Evolutionary conservation across 2,113 vertebrate genomes (phyloP).

Genomic region (Strix uralensis): DNA sequence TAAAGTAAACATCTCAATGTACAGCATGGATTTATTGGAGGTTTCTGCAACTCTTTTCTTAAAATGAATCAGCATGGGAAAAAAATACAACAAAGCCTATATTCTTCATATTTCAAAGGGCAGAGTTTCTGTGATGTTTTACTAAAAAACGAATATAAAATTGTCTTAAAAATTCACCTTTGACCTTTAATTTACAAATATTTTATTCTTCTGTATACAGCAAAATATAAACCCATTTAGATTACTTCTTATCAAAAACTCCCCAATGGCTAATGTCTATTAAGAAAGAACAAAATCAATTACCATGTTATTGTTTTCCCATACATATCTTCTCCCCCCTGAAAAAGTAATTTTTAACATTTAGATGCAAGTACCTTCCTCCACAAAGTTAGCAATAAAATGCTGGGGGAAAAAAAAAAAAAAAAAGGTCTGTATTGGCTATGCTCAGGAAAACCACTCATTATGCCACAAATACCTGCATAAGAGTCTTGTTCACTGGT

Average conservation of each 20-base stretch:
- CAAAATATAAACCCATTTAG: background rate
- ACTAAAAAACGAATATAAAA: background rate
- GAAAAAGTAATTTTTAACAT: background rate
- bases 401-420: too few relatives aligned
- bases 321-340: rapidly evolving
- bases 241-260: background rate
- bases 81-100: background rate
- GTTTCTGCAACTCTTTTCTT: background rate
- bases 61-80: background rate
- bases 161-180: background rate
- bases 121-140: background rate
- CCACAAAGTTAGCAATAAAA: background rate
- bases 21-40: background rate
- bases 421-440: background rate
- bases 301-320: background rate
- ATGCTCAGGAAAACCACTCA: background rate
- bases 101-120: background rate
- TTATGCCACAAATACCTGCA: background rate
- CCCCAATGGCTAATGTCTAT: rapidly evolving
- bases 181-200: background rate
- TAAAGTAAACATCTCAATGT: background rate
- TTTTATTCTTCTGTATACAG: background rate
- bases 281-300: background rate
- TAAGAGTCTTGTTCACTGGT: background rate
- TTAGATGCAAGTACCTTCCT: background rate